Evolutionary conservation across 2,113 vertebrate species (phyloP), one percentile per base, ranked within the genome.

Genomic region (Scartelaos histophorus): DNA sequence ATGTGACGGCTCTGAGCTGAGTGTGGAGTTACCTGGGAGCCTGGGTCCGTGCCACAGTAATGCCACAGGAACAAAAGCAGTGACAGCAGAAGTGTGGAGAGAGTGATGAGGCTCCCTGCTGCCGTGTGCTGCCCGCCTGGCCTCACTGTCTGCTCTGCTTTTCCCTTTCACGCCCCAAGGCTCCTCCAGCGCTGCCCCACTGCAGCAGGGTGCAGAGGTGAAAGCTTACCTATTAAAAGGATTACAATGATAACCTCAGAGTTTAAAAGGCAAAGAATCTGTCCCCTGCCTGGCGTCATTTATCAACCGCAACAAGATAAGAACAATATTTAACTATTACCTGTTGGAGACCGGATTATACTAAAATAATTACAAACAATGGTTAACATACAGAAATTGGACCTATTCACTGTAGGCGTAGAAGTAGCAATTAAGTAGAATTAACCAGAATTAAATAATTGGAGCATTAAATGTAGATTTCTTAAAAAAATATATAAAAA

Each of bases 71-170:
- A 98, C 95, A 98, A 97, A 95, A 91, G 92, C 82, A 70, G 80
- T 95, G 97, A 98, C 97, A 97, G 97, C 96, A 98, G 95, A 99
- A 98, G 97, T 96, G 96, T 98, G 97, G 95, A 96, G 96, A 98
- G 97, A 98, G 91, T 94, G 95, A 97, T 97, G 95, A 94, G 95
- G 89, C 90, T 90, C 93, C 96, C 95, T 90, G 93, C 93, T 82
- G 93, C 61, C 34, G 80, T 80, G 91, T 85, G 91, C 91, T 85
- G 90, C 90, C 87, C 15, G 69, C 81, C 68, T 46, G 67, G 80
- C 84, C 86, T 75, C 75, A 66, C 74, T 21, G 77, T 86, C 82
- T 65, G 78, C 80, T 76, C 51, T n/a, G 35, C 80, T 73, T 85
- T 82, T 86, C 83, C 68, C 81, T 90, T 85, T 89, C 74, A 83